Conservation (phyloP, 2,797 vertebrate species). For the Artibeus lituratus region DNA sequence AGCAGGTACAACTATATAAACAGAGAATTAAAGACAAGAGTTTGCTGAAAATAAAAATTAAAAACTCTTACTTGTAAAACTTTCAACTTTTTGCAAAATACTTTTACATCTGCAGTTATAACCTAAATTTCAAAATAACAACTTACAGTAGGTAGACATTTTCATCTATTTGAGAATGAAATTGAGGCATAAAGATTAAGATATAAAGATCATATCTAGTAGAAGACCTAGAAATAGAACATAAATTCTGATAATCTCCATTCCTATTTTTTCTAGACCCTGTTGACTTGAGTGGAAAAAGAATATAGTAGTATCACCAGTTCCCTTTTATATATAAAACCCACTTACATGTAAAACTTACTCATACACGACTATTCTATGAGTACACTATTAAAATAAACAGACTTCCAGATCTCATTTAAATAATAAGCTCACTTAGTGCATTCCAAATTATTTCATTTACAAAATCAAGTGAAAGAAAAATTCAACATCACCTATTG, state of each 20-base stretch:
- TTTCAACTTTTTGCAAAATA: not conserved
- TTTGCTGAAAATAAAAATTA: constrained; percentile 16
- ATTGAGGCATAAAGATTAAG: not conserved
- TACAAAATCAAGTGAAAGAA: constrained; percentile 30
- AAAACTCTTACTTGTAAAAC: constrained; percentile 31
- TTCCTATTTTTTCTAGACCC: not conserved
- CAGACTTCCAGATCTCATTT: not conserved
- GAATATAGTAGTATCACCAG: not conserved
- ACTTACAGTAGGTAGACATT: not conserved
- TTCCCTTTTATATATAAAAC: not conserved
- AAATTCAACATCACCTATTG: not conserved
- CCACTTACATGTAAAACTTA: not conserved
- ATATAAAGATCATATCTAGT: not conserved
- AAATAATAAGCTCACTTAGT: constrained; percentile 11
- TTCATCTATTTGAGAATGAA: not conserved
- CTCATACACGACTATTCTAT: not conserved
- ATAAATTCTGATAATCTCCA: not conserved
- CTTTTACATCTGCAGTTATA: not conserved
- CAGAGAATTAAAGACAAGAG: not conserved
- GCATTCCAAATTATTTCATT: constrained; percentile 32
- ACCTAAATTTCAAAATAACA: not conserved
- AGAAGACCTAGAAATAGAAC: not conserved
- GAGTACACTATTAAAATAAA: not conserved
- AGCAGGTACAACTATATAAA: not conserved
- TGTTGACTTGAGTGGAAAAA: not conserved